phyloP scores from a whole-genome alignment of 2,888 invertebrate species.

The Seira sanloemensis region DNA sequence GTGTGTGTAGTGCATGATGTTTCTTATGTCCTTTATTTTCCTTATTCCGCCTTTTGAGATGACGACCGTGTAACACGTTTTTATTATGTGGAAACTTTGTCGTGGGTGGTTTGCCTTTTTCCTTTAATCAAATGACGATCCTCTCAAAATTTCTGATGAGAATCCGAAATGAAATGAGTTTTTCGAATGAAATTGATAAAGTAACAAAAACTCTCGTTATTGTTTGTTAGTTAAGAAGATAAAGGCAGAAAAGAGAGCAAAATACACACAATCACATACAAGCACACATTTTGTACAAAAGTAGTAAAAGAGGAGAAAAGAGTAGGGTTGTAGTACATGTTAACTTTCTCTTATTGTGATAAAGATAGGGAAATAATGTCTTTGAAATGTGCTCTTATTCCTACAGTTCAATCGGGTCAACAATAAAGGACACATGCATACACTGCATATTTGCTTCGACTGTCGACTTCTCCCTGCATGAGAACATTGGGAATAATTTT shows the following conservation, averaged over 20 bases:
- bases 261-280: no score
- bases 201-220: background rate
- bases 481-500: background rate
- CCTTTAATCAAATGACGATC: background rate
- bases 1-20: constrained; percentile 9
- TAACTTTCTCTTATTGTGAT: background rate
- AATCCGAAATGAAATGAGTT: constrained; percentile 52
- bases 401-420: constrained; percentile 56
- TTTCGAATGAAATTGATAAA: constrained; percentile 25
- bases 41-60: constrained; percentile 14
- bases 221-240: background rate
- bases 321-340: no score
- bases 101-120: constrained; percentile 16
- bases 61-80: constrained; percentile 48
- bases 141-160: constrained; percentile 21
- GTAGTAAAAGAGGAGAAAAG: background rate
- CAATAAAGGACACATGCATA: constrained; percentile 44
- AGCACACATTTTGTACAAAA: no score
- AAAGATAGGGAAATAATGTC: constrained; percentile 31
- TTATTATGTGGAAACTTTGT: constrained; percentile 63
- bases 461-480: background rate
- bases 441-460: constrained; percentile 32
- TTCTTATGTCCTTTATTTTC: constrained; percentile 32
- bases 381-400: constrained; percentile 11
- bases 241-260: no score